Base-by-base conservation (phyloP, 2,888 invertebrate species). In the Meandrusa payeni region DNA sequence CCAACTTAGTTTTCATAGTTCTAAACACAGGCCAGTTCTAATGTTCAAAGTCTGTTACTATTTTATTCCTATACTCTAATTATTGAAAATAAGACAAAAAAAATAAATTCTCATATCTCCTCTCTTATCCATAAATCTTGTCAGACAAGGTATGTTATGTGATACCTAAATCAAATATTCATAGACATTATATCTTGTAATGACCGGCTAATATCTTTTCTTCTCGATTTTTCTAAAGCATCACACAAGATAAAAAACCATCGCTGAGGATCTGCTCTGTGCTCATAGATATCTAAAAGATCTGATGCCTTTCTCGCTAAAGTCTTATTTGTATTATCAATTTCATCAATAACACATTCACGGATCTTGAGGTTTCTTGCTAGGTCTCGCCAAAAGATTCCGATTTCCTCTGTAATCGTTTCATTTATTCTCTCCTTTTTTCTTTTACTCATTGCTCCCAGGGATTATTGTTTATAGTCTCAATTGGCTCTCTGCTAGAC, bases 161-260 rank as follows among this genome's bases (percentile, higher is more conserved):
- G n/a, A n/a, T n/a, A n/a, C n/a, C n/a, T 15, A 15, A 23, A 7
- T 61, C 51, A 77, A 31, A 80, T 69, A 47, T 80, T 80, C 81
- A 79, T 85, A 31, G 69, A 53, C 64, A 81, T 72, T 40, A 83
- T 75, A 50, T 75, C 68, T 52, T 76, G 72, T 6, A 86, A 47
- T 28, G 61, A 55, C 49, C 55, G 64, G n/a, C 67, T 69, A 15
- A 87, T 51, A 48, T 85, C 82, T 53, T 61, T 78, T 47, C 86
- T 71, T 7, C 76, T 59, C 33, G 68, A 52, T 52, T 57, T 67
- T 52, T 85, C 83, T 42, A 87, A 61, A 19, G 82, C 81, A 41
- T 80, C 68, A 57, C 81, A 79, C 1, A 87, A 59, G 5, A 60
- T 57, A 47, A 73, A 72, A 52, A 78, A 80, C 81, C 86, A 85